phyloP scores from a whole-genome alignment of 2,113 vertebrate genomes.

The Charadrius vociferus region DNA sequence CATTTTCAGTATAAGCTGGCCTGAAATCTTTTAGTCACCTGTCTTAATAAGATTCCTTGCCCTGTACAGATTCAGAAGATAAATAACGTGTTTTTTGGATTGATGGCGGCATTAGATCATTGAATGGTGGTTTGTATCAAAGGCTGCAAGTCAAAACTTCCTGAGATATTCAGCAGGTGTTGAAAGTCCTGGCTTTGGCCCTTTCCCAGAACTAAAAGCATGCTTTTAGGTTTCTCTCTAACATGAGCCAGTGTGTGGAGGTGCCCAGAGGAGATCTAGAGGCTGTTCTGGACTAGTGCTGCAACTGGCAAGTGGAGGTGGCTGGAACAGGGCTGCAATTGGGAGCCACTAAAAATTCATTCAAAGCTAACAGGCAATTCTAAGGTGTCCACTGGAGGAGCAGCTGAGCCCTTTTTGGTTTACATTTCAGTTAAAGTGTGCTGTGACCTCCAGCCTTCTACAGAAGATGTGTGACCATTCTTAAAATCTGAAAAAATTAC shows the following conservation, averaged over 20 bases:
- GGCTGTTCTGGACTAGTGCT: background rate
- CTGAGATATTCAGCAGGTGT: background rate
- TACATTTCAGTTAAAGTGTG: background rate
- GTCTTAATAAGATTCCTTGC: background rate
- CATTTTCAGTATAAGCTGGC: background rate
- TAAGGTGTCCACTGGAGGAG: background rate
- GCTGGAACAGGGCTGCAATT: background rate
- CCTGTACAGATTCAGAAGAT: background rate
- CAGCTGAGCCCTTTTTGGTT: background rate
- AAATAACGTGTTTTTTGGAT: background rate
- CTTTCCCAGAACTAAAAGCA: background rate
- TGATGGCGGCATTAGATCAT: background rate
- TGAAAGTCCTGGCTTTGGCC: background rate
- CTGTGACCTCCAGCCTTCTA: background rate
- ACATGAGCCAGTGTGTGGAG: background rate
- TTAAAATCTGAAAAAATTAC: background rate
- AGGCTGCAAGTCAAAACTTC: background rate
- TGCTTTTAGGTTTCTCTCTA: background rate
- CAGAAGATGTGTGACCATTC: background rate
- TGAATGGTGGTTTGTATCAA: background rate
- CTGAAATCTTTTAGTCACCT: background rate
- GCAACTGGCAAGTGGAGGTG: background rate
- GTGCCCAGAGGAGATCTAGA: background rate
- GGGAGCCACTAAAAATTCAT: background rate
- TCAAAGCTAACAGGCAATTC: background rate